These are phyloP conservation scores for Syngnathus rostellatus DNA, from an alignment of 2,797 vertebrate species.

Conservation along the genomic window DNA sequence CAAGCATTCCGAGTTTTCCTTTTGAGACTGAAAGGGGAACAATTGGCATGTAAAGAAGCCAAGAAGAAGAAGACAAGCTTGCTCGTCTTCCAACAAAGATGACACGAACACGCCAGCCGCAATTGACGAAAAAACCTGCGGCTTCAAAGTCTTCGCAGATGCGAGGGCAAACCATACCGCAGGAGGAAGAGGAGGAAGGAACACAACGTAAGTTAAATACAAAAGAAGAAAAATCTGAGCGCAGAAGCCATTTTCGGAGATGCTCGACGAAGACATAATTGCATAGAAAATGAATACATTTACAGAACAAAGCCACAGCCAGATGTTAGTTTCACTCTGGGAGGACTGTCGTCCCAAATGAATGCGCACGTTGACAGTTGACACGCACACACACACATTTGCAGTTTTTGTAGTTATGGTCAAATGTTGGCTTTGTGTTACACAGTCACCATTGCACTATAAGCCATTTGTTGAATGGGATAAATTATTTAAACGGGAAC, in stretches of 20 bases:
- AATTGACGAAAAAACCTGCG: conserved; percentile 56
- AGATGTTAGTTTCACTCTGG: conserved; percentile 59
- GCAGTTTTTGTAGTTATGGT: too few relatives aligned
- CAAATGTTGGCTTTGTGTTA: too few relatives aligned
- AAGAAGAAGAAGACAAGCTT: conserved; percentile 48
- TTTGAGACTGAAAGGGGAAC: conserved; percentile 35
- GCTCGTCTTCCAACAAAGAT: conserved; percentile 51
- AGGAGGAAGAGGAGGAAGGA: conserved; percentile 36
- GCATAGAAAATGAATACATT: conserved; percentile 57
- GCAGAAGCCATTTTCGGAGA: conserved; percentile 47
- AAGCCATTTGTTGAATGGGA: too few relatives aligned
- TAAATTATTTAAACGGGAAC: too few relatives aligned
- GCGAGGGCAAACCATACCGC: conserved; percentile 49
- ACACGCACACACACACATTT: conserved; percentile 15
- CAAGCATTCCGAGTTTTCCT: conserved; percentile 43
- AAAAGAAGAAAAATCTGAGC: conserved; percentile 49
- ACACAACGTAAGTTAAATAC: conserved; percentile 21
- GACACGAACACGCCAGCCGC: conserved; percentile 49
- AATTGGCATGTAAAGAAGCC: conserved; percentile 33
- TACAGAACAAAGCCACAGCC: conserved; percentile 47
- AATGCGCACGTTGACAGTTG: conserved; percentile 48
- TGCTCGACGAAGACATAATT: conserved; percentile 51
- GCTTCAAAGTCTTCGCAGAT: conserved; percentile 60
- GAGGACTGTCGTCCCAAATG: conserved; percentile 43
- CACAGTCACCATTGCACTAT: too few relatives aligned